Base-by-base conservation (phyloP, 1,140 invertebrate genomes). In the Drosophila carrolli region DNA sequence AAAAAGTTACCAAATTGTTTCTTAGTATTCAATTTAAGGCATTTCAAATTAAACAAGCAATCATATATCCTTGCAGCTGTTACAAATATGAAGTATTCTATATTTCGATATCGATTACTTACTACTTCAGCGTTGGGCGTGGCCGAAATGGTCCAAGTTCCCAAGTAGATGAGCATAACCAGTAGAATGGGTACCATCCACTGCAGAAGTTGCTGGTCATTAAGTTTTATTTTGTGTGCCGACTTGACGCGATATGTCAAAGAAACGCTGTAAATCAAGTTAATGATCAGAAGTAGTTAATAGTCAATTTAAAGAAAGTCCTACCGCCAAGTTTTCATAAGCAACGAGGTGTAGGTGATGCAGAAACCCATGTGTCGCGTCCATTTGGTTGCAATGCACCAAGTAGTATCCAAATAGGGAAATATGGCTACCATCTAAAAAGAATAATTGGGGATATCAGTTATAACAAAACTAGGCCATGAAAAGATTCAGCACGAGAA, bases 301-400 rank as follows among this genome's bases (percentile, higher is more conserved):
- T n/a, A 8, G 6, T 23, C 6, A 1, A 1, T 5, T 37, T 11
- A 10, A 27, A 8, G 16, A 1, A 27, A 10, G 4, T 19, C 55
- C 93, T 93, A 97, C 97, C 97, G 95, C 97, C 97, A 98, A 5
- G 97, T 98, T 93, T 98, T 98, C 95, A 98, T 97, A 4, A 98
- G 94, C 32, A 98, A 93, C 2, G 97, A 97, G 9, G 97, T 98
- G 91, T 98, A 98, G 9, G 97, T 97, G 35, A 98, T 95, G 81
- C 96, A 97, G 90, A 98, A 98, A 7, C 97, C 97, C 91, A 98
- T 94, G 92, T 98, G 97, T 27, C 97, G 94, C 0, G 96, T 96
- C 97, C 97, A 98, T 92, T 98, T 98, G 2, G 97, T 97, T 0
- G 96, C 96, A 65, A 98, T 96, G 86, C 97, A 98, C 14, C 95